phyloP scores from a whole-genome alignment of 1,140 invertebrate species.

The Teleogryllus occipitalis region DNA sequence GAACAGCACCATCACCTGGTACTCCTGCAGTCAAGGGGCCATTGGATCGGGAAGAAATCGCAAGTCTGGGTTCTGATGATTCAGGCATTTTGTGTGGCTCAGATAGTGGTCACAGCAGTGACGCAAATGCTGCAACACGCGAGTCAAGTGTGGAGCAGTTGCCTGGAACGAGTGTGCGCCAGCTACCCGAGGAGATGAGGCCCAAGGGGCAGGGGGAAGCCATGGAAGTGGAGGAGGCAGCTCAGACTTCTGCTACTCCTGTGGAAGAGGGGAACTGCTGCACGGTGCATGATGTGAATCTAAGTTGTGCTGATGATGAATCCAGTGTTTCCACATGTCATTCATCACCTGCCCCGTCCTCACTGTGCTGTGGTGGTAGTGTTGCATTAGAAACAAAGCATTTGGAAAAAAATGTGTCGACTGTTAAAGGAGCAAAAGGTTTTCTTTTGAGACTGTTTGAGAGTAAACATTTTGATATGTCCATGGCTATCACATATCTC shows the following conservation, averaged over 20 bases:
- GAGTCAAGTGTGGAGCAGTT: conserved; percentile 41
- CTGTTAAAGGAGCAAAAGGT: conserved; percentile 32
- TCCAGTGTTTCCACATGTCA: conserved; percentile 3
- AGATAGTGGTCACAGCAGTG: conserved; percentile 43
- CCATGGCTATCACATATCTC: conserved; percentile 94
- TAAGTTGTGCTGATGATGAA: neutral
- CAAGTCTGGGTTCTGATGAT: conserved; percentile 75
- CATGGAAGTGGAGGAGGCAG: neutral
- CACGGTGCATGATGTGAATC: neutral
- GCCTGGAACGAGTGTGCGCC: conserved; percentile 21
- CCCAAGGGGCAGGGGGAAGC: conserved; percentile 20
- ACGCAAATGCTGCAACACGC: conserved; percentile 32
- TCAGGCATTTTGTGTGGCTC: conserved; percentile 71
- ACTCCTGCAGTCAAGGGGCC: conserved; percentile 1
- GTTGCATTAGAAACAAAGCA: conserved; percentile 12
- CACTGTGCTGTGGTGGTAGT: neutral
- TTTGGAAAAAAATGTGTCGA: conserved; percentile 17
- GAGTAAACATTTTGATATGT: conserved; percentile 94
- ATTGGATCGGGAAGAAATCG: conserved; percentile 52
- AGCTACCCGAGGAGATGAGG: neutral
- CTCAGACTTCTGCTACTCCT: too few species aligned
- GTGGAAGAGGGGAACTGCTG: neutral
- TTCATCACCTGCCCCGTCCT: conserved; percentile 7
- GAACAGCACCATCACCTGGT: neutral
- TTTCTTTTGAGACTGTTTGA: conserved; percentile 86